Evolutionary conservation across 2,797 vertebrate species (phyloP).

Genomic region (Meda fulgida): DNA sequence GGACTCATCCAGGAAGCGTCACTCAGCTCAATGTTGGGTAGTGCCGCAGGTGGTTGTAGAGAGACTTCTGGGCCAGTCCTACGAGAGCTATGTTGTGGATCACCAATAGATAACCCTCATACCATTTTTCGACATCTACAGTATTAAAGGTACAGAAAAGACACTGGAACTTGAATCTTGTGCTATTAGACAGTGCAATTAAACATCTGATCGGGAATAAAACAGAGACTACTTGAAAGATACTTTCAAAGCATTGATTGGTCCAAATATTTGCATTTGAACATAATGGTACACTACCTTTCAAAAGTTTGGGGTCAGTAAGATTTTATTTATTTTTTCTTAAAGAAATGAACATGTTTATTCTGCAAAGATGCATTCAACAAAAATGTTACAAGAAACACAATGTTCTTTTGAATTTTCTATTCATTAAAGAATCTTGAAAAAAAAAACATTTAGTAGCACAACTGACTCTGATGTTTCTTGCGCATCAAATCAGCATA

Average conservation of each 20-base stretch:
- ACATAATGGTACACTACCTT: background rate
- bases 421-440: background rate
- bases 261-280: background rate
- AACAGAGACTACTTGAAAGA: conserved; percentile 11
- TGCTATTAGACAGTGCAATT: conserved; percentile 22
- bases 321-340: background rate
- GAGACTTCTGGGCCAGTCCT: conserved; percentile 78
- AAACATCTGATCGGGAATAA: background rate
- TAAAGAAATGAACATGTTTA: background rate
- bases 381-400: background rate
- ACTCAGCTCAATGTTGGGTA: conserved; percentile 80
- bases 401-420: background rate
- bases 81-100: conserved; percentile 80
- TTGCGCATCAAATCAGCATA: background rate
- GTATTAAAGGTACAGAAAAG: conserved; percentile 23
- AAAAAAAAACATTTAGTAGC: background rate
- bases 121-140: conserved; percentile 52
- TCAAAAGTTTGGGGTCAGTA: background rate
- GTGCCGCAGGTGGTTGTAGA: conserved; percentile 78
- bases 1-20: conserved; percentile 73
- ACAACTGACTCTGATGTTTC: background rate
- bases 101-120: conserved; percentile 55
- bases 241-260: background rate
- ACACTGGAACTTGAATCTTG: conserved; percentile 40
- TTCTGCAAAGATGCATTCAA: background rate